phyloP scores from a whole-genome alignment of 53 echinoderm and acorn worm species.

The Pentamera pediparva region DNA sequence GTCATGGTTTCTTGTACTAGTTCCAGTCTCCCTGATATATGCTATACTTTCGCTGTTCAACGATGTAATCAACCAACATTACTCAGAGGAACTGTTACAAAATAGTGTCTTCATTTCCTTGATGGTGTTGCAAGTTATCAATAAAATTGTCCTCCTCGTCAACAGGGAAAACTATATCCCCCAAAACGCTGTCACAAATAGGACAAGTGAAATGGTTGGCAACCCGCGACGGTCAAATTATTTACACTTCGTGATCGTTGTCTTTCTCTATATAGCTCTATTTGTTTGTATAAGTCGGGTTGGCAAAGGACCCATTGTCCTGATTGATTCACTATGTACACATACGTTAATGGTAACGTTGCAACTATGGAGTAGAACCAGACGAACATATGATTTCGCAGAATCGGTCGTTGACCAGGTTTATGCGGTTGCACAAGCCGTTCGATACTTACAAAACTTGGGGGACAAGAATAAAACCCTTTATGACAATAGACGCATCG shows the following conservation, averaged over 20 bases:
- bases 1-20: constrained; percentile 1
- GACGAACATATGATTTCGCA: neutral
- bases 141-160: too few species aligned
- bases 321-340: neutral
- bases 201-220: too few species aligned
- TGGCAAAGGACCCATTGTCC: neutral
- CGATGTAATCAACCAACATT: too few species aligned
- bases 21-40: neutral
- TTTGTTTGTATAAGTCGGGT: constrained; percentile 4
- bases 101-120: neutral
- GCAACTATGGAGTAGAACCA: neutral
- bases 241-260: neutral
- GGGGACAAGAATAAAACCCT: constrained; percentile 9
- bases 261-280: neutral
- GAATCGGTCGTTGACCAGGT: constrained; percentile 18
- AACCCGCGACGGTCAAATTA: neutral
- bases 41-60: too few species aligned
- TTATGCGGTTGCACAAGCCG: constrained; percentile 5
- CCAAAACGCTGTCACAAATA: too few species aligned
- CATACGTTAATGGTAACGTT: neutral
- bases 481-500: constrained; percentile 22
- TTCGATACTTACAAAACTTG: constrained; percentile 31
- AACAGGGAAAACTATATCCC: too few species aligned
- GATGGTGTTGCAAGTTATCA: neutral
- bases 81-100: too few species aligned